Evolutionary conservation across 2,113 vertebrate species (phyloP).

Genomic region (Daubentonia madagascariensis): DNA sequence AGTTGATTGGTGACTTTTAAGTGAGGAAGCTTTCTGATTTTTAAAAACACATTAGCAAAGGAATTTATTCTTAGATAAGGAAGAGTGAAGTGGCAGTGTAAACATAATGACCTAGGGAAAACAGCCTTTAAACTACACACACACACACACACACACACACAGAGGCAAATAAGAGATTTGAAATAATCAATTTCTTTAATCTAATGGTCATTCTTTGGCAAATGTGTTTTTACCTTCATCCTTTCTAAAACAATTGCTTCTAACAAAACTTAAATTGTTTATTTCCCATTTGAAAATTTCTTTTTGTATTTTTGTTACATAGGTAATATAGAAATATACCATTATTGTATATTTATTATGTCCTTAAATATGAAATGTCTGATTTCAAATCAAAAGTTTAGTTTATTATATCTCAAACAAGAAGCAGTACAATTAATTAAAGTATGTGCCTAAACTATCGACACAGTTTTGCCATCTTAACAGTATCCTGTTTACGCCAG

Average conservation of each 20-base stretch:
- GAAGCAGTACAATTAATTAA: too few species aligned
- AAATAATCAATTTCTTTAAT: constrained; percentile 37
- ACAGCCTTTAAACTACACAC: not conserved
- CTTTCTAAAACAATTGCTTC: constrained; percentile 30
- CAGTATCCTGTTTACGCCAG: too few species aligned
- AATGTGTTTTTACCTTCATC: not conserved
- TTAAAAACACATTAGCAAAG: constrained; percentile 69
- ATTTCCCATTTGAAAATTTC: not conserved
- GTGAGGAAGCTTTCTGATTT: constrained; percentile 56
- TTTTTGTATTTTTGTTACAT: not conserved
- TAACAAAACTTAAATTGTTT: constrained; percentile 11
- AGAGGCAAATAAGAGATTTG: not conserved
- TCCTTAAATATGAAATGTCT: too few species aligned
- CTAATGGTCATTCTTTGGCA: not conserved
- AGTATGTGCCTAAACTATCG: too few species aligned
- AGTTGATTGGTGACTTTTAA: constrained; percentile 30
- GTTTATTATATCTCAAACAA: too few species aligned
- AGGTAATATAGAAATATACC: not conserved
- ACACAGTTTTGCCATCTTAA: too few species aligned
- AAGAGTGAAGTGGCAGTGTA: constrained; percentile 41
- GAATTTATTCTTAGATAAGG: constrained; percentile 68
- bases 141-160: not conserved
- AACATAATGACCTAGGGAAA: constrained; percentile 31
- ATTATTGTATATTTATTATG: not conserved
- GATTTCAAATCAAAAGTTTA: too few species aligned